phyloP scores from a whole-genome alignment of 2,113 vertebrate species.

The Microcebus tavaratra region DNA sequence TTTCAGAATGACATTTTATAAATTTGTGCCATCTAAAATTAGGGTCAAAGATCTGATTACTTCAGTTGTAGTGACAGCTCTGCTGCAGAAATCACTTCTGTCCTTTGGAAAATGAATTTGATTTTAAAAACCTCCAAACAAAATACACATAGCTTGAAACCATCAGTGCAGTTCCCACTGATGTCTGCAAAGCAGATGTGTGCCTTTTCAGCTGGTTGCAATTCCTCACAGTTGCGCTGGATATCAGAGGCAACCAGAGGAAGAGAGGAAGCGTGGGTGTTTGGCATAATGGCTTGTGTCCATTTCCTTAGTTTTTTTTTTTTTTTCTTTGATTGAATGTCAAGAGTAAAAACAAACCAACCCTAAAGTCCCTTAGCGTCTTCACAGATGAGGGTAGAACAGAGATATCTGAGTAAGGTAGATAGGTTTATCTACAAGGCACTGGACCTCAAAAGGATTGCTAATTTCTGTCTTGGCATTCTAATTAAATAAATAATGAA shows the following conservation, averaged over 20 bases:
- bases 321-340: background rate
- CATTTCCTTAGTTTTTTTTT: background rate
- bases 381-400: background rate
- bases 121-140: background rate
- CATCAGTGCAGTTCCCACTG: background rate
- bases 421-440: background rate
- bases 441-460: background rate
- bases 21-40: background rate
- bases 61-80: background rate
- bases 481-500: background rate
- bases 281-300: background rate
- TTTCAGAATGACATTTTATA: background rate
- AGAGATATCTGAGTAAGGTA: background rate
- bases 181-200: background rate
- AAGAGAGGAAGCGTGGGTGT: background rate
- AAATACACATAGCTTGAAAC: background rate
- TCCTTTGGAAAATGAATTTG: background rate
- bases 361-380: background rate
- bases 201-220: background rate
- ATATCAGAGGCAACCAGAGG: background rate
- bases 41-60: background rate
- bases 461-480: background rate
- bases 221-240: accelerated
- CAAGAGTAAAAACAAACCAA: background rate
- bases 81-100: background rate